Evolutionary conservation across 2,113 vertebrate species (phyloP).

Genomic region (Aptenodytes forsteri): DNA sequence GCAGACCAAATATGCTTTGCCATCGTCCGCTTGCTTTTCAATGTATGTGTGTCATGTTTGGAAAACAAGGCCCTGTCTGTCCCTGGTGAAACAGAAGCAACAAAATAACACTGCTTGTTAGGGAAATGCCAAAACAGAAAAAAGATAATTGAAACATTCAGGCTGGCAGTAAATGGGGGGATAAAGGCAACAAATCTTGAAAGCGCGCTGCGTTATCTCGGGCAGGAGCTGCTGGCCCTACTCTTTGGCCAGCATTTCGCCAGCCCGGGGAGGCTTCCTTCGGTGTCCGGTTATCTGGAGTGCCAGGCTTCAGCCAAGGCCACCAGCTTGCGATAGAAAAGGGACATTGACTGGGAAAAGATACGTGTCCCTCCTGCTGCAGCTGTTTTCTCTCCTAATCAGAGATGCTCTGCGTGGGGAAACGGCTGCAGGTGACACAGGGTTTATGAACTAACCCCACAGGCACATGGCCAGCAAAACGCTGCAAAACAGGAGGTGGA

Average conservation of each 20-base stretch:
- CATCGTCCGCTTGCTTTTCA: background rate
- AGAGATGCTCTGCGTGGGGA: background rate
- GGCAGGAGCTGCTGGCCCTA: background rate
- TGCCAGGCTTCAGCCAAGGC: background rate
- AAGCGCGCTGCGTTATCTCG: background rate
- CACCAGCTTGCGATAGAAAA: accelerated
- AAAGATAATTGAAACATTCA: constrained; percentile 56
- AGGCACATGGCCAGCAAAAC: accelerated
- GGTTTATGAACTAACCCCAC: accelerated
- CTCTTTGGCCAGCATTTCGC: background rate
- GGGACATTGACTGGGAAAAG: accelerated
- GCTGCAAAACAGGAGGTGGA: background rate
- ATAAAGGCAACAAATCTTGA: constrained; percentile 46
- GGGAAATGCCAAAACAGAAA: constrained; percentile 18
- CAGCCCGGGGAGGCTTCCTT: background rate
- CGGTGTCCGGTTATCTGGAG: background rate
- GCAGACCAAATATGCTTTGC: constrained; percentile 32
- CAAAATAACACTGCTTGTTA: constrained; percentile 8
- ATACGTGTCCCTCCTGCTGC: background rate
- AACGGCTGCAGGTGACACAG: background rate
- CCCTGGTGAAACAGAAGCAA: background rate
- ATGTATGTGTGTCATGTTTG: background rate
- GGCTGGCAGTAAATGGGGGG: constrained; percentile 26
- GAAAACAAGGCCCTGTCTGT: constrained; percentile 38
- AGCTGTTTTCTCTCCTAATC: background rate